These are phyloP conservation scores for Pseudomyrmex flavicornis DNA, from an alignment of 1,140 invertebrate species.

Conservation along the genomic window DNA sequence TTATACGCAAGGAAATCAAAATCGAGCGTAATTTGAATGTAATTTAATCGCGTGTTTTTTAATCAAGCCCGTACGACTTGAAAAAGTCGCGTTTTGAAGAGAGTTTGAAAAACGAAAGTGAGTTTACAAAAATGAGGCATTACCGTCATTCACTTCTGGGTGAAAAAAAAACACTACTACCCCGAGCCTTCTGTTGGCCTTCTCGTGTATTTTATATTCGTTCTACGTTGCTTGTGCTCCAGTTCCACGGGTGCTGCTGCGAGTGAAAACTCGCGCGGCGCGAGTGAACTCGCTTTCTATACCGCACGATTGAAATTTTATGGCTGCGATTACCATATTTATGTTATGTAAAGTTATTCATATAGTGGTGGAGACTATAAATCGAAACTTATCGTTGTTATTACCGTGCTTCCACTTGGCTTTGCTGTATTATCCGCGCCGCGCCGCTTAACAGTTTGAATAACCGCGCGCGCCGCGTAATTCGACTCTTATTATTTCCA, in stretches of 20 bases:
- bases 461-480: constrained; percentile 1
- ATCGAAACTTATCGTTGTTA: constrained; percentile 62
- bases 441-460: constrained; percentile 38
- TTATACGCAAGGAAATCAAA: no score
- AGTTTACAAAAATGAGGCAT: no score
- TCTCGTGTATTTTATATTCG: constrained; percentile 56
- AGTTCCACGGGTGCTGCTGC: constrained; percentile 42
- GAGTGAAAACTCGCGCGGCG: constrained; percentile 45
- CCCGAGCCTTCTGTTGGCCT: constrained; percentile 1
- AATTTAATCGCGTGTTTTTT: no score
- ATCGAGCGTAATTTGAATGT: no score
- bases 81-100: no score
- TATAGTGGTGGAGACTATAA: constrained; percentile 62
- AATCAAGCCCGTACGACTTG: no score
- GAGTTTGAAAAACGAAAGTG: no score
- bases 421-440: constrained; percentile 43
- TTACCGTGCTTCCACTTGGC: constrained; percentile 50
- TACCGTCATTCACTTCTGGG: background rate
- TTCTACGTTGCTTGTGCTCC: constrained; percentile 35
- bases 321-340: constrained; percentile 59
- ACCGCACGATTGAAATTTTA: constrained; percentile 61
- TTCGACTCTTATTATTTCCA: constrained; percentile 34
- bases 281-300: constrained; percentile 40
- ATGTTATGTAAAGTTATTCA: constrained; percentile 62
- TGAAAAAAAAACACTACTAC: constrained; percentile 3